A percentile compares a stretch with the other conserved stretches of the same genome.
These are phyloP conservation scores for Tenualosa ilisha DNA, from an alignment of 2,797 vertebrate genomes.

Conservation along the genomic window DNA sequence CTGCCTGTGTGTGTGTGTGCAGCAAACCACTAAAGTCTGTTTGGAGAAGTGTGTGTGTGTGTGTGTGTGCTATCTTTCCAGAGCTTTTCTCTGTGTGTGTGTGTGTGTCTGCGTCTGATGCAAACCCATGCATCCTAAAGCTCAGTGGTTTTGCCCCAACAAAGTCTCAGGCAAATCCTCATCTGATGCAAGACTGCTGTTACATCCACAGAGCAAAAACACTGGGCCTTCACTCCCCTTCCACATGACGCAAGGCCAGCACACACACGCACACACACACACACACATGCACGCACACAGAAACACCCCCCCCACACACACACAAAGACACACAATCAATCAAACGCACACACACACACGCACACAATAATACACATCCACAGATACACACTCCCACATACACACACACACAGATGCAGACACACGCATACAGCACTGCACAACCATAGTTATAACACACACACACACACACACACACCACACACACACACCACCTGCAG, in stretches of 20 bases:
- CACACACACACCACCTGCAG: slow-evolving; percentile 14
- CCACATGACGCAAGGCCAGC: slow-evolving; percentile 6
- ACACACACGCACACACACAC: neutral
- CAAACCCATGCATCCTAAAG: neutral
- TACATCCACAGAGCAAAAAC: neutral
- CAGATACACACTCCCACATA: neutral
- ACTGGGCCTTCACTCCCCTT: neutral
- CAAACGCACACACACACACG: slow-evolving; percentile 1
- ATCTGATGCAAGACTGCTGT: neutral
- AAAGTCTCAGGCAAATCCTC: neutral
- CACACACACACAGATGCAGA: neutral
- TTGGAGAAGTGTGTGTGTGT: too few species aligned
- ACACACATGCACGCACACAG: neutral
- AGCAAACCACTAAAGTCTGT: too few species aligned
- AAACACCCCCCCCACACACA: too few species aligned
- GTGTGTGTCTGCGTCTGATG: slow-evolving; percentile 4
- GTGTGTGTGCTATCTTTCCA: neutral
- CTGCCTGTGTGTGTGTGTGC: too few species aligned
- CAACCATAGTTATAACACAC: neutral
- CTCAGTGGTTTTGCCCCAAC: neutral
- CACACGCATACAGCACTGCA: neutral
- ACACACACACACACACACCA: slow-evolving; percentile 10
- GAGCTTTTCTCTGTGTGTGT: slow-evolving; percentile 20
- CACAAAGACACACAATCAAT: too few species aligned
- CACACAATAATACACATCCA: too few species aligned